These are phyloP conservation scores for Cryptocephalus moraei DNA, from an alignment of 2,888 invertebrate species.

Conservation along the genomic window DNA sequence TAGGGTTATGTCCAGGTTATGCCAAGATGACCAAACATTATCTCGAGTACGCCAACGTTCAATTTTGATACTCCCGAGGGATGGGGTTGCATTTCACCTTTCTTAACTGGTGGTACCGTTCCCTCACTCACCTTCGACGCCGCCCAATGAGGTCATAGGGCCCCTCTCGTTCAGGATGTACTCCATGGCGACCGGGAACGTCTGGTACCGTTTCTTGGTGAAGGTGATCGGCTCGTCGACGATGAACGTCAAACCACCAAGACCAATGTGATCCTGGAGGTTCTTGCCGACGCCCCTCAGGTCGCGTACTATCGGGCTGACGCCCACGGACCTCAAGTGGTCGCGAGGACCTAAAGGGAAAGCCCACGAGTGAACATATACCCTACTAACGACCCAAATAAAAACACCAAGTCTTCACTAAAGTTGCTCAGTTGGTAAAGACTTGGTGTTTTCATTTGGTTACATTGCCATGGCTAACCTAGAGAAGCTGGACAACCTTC, in stretches of 20 bases:
- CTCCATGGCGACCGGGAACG: conserved; percentile 65
- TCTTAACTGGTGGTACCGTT: too few species aligned
- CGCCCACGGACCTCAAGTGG: conserved; percentile 59
- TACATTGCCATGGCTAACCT: too few species aligned
- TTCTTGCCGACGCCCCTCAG: conserved; percentile 67
- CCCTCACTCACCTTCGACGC: conserved; percentile 67
- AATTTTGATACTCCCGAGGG: too few species aligned
- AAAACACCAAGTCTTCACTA: too few species aligned
- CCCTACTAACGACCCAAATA: background rate
- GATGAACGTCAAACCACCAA: conserved; percentile 75
- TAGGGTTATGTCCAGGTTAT: too few species aligned
- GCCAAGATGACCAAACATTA: too few species aligned
- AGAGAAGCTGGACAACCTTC: too few species aligned
- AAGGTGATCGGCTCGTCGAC: conserved; percentile 73
- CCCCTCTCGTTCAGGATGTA: conserved; percentile 73
- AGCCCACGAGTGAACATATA: too few species aligned
- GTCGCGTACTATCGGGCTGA: conserved; percentile 59
- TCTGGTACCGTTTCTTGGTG: conserved; percentile 67
- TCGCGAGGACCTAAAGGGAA: conserved; percentile 55
- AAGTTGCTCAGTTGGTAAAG: too few species aligned
- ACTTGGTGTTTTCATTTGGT: too few species aligned
- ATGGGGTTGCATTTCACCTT: too few species aligned
- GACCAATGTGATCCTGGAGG: conserved; percentile 79
- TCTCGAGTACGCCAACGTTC: too few species aligned
- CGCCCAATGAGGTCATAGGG: conserved; percentile 70